Evolutionary conservation across 2,888 invertebrate species (phyloP), one percentile per base, ranked within the genome.

Genomic region (Coelinius sp.): DNA sequence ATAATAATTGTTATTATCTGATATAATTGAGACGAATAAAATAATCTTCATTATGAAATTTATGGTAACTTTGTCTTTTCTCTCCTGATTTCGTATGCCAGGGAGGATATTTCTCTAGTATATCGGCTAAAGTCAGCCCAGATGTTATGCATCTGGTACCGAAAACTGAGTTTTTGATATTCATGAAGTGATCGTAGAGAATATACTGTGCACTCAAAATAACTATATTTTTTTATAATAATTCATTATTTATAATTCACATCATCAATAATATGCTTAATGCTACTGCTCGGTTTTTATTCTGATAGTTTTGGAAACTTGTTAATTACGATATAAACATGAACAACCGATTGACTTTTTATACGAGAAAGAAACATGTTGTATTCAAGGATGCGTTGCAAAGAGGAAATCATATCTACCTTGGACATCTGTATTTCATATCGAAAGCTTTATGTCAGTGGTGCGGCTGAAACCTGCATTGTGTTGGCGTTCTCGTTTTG

Each of bases 111-210:
- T 10, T 17, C 27, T 49, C 6, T 14, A 14, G 49, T 70, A n/a
- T n/a, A 46, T 65, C 5, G 56, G 12, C 20, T 56, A 71, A 27
- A 31, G 38, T 59, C 6, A 49, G 67, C 14, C 71, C 41, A 65
- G 62, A 31, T 70, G 66, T 35, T 46, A 53, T 62, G 73, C 70
- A 74, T 71, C 72, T 78, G 66, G 66, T 38, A 68, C 68, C 53
- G 46, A 67, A 71, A 52, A 22, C 38, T 31, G 24, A 22, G 59
- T 73, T 80, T n/a, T 71, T 79, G 78, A 80, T 80, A 81, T 81
- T 81, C 79, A 81, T 77, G 77, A 68, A 74, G 59, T 73, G 75
- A 80, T 81, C 78, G 77, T 81, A 77, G 80, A 81, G 81, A 73
- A 79, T 80, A 76, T 78, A 79, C n/a, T n/a, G 77, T 76, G 72